phyloP scores from a whole-genome alignment of 1,140 invertebrate genomes.

The Sogatella furcifera region DNA sequence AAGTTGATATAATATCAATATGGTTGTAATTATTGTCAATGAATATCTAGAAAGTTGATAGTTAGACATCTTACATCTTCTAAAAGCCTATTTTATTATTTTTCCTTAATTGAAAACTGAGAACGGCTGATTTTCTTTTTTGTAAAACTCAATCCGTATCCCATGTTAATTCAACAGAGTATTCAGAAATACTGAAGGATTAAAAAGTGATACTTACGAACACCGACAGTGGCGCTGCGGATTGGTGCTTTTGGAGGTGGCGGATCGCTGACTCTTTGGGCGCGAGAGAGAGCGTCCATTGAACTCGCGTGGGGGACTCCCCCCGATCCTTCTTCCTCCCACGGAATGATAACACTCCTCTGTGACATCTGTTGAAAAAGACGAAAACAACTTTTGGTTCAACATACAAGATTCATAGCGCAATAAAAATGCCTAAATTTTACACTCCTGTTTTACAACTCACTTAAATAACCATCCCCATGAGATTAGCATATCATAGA shows the following conservation, averaged over 20 bases:
- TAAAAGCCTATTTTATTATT: too few species aligned
- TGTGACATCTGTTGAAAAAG: slow-evolving; percentile 15
- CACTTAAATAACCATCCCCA: too few species aligned
- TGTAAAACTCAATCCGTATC: too few species aligned
- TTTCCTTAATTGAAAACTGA: too few species aligned
- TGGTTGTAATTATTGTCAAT: too few species aligned
- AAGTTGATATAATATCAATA: too few species aligned
- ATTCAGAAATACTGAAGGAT: too few species aligned
- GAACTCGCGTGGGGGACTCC: slow-evolving; percentile 25
- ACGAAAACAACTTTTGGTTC: not conserved
- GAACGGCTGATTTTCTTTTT: too few species aligned
- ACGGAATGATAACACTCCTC: slow-evolving; percentile 13
- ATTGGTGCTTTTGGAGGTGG: slow-evolving; percentile 14
- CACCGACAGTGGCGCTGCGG: slow-evolving; percentile 40
- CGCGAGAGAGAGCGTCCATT: slow-evolving; percentile 19
- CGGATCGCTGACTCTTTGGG: slow-evolving; percentile 6
- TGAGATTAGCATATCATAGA: too few species aligned
- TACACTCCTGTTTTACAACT: not conserved
- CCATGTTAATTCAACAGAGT: too few species aligned
- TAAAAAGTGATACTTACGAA: slow-evolving; percentile 37
- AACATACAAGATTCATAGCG: not conserved
- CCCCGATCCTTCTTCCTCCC: slow-evolving; percentile 12
- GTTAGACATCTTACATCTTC: too few species aligned
- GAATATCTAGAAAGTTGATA: too few species aligned
- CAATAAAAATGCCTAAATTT: not conserved